A percentile compares a stretch with the other conserved stretches of the same genome.
These are phyloP conservation scores for Hirtodrosophila confusa DNA, from an alignment of 2,888 invertebrate genomes.

Conservation along the genomic window DNA sequence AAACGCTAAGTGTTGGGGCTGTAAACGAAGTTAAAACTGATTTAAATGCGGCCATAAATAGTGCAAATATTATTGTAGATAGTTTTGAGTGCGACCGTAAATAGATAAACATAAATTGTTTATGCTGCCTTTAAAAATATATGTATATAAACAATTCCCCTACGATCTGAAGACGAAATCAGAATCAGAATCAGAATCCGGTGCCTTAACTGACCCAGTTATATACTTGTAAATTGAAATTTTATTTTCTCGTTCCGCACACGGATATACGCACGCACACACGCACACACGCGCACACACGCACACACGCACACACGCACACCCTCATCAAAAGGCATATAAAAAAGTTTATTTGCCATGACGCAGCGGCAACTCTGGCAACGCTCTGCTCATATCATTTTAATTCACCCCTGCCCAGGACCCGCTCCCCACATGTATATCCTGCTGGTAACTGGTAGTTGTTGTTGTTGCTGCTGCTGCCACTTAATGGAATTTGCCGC, in stretches of 20 bases:
- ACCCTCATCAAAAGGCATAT: conserved; percentile 71
- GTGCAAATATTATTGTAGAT: neutral
- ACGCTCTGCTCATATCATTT: conserved; percentile 56
- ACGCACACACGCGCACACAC: conserved; percentile 4
- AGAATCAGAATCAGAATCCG: conserved; percentile 16
- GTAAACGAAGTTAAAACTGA: conserved; percentile 9
- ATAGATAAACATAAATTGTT: conserved; percentile 64
- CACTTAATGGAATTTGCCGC: conserved; percentile 80
- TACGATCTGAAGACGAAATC: neutral
- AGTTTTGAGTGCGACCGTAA: conserved; percentile 8
- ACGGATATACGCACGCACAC: conserved; percentile 16
- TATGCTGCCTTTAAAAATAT: conserved; percentile 32
- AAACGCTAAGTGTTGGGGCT: neutral
- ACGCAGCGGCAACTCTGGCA: conserved; percentile 65
- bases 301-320: conserved; percentile 22
- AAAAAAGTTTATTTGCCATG: conserved; percentile 75
- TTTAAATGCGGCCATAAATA: conserved; percentile 4
- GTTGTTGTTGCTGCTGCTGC: conserved; percentile 46
- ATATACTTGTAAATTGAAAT: conserved; percentile 76
- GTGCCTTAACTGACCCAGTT: conserved; percentile 53
- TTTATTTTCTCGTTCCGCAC: conserved; percentile 59
- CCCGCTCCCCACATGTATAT: conserved; percentile 10
- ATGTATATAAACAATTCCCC: too few species aligned
- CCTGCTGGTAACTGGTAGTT: conserved; percentile 41
- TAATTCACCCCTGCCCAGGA: conserved; percentile 49